These are phyloP conservation scores for Stomorhina lunata DNA, from an alignment of 2,888 invertebrate species.

Conservation along the genomic window DNA sequence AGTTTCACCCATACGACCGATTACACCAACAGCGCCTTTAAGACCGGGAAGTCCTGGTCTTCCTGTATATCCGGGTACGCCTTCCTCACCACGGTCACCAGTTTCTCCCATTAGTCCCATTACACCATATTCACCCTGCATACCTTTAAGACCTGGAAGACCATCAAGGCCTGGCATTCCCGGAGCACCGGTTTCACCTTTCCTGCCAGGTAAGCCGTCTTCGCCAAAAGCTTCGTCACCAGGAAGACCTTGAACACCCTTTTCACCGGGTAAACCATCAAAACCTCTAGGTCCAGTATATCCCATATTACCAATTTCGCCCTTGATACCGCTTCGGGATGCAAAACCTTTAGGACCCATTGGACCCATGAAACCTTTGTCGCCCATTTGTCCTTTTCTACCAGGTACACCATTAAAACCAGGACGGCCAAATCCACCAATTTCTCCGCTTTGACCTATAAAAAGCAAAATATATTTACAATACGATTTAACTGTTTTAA, in stretches of 20 bases:
- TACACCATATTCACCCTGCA: conserved; percentile 80
- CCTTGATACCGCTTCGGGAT: conserved; percentile 83
- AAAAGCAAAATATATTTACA: too few relatives aligned
- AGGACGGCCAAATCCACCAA: conserved; percentile 72
- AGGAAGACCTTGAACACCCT: conserved; percentile 83
- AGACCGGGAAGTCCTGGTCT: conserved; percentile 80
- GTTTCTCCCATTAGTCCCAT: conserved; percentile 81
- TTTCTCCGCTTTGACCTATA: conserved; percentile 72
- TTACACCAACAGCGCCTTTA: conserved; percentile 79
- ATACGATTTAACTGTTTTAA: too few relatives aligned
- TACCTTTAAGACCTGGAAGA: conserved; percentile 80
- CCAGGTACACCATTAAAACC: conserved; percentile 73
- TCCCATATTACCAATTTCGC: conserved; percentile 82
- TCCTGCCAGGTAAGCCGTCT: conserved; percentile 81
- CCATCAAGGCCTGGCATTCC: conserved; percentile 82
- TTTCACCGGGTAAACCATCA: conserved; percentile 72
- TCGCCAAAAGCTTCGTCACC: conserved; percentile 82
- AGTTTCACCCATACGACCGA: conserved; percentile 80
- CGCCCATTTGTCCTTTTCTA: conserved; percentile 75
- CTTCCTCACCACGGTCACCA: conserved; percentile 81
- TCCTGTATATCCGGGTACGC: conserved; percentile 72
- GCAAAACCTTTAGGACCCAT: conserved; percentile 82
- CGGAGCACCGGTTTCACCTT: conserved; percentile 83
- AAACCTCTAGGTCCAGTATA: conserved; percentile 79
- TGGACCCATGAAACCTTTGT: conserved; percentile 71